A percentile compares a stretch with the other conserved stretches of the same genome.
These are phyloP conservation scores for Panurus biarmicus DNA, from an alignment of 2,113 vertebrate species.

Conservation along the genomic window DNA sequence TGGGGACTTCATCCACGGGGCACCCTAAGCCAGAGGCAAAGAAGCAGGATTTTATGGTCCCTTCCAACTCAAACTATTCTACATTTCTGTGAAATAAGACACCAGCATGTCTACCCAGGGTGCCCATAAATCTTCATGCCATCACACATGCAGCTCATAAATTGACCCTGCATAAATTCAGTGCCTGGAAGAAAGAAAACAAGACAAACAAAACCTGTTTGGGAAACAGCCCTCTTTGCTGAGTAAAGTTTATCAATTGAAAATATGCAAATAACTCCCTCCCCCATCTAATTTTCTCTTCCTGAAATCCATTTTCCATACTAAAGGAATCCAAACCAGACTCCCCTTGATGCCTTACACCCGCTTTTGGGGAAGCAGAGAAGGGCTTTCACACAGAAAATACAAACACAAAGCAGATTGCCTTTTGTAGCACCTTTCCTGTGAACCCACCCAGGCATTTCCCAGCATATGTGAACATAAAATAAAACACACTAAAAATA, in stretches of 20 bases:
- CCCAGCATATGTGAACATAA: conserved; percentile 13
- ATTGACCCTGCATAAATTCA: not conserved
- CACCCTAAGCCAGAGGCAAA: not conserved
- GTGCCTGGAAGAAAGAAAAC: not conserved
- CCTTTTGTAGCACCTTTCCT: conserved; percentile 40
- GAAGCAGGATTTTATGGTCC: not conserved
- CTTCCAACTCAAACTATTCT: not conserved
- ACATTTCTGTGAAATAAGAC: not conserved
- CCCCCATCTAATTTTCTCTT: not conserved
- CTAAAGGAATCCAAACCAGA: not conserved
- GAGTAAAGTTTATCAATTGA: not conserved
- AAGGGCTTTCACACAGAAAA: not conserved
- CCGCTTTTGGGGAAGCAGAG: not conserved
- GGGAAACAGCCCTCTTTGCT: not conserved
- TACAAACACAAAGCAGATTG: not conserved
- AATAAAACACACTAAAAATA: conserved; percentile 27
- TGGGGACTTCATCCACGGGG: not conserved
- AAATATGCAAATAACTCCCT: not conserved
- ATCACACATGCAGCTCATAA: not conserved
- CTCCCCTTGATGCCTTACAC: not conserved
- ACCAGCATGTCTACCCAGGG: not conserved
- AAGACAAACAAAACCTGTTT: conserved; percentile 37
- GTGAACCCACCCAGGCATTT: conserved; percentile 1
- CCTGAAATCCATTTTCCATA: not conserved
- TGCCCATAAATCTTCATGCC: not conserved